A percentile compares a stretch with the other conserved stretches of the same genome.
These are phyloP conservation scores for Ochropleura leucogaster DNA, from an alignment of 2,888 invertebrate genomes.

Conservation along the genomic window DNA sequence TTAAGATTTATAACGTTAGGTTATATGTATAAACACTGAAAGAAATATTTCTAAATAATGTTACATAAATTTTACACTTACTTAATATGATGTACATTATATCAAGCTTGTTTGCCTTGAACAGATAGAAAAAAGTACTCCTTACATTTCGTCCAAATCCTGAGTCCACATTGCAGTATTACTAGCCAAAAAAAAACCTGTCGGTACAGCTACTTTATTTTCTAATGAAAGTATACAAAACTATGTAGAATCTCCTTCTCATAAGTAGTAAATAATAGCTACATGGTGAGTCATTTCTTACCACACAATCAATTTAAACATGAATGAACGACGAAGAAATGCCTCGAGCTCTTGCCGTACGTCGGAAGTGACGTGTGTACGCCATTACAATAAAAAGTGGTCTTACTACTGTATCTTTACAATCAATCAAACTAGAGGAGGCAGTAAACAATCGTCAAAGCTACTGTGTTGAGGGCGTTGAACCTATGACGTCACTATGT, in stretches of 20 bases:
- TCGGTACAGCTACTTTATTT: neutral
- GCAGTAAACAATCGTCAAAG: conserved; percentile 27
- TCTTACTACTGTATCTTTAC: conserved; percentile 29
- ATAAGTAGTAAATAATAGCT: conserved; percentile 28
- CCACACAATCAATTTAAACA: conserved; percentile 8
- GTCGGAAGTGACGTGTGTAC: conserved; percentile 25
- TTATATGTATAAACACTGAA: conserved; percentile 2
- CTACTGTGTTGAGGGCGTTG: conserved; percentile 65
- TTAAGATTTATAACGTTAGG: conserved; percentile 6
- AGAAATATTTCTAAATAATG: neutral
- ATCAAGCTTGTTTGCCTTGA: neutral
- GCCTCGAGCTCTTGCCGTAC: conserved; percentile 21
- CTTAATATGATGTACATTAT: neutral
- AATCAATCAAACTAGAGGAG: conserved; percentile 35
- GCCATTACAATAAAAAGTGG: conserved; percentile 39
- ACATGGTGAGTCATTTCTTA: conserved; percentile 35
- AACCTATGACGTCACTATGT: conserved; percentile 67
- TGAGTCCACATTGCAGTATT: neutral
- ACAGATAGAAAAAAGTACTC: neutral
- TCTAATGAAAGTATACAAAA: conserved; percentile 12
- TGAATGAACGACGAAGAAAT: conserved; percentile 47
- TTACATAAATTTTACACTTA: neutral
- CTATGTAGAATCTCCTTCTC: neutral
- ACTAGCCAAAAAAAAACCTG: neutral
- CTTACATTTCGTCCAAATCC: neutral